Evolutionary conservation across 2,797 vertebrate species (phyloP).

Genomic region (Pseudopleuronectes americanus): DNA sequence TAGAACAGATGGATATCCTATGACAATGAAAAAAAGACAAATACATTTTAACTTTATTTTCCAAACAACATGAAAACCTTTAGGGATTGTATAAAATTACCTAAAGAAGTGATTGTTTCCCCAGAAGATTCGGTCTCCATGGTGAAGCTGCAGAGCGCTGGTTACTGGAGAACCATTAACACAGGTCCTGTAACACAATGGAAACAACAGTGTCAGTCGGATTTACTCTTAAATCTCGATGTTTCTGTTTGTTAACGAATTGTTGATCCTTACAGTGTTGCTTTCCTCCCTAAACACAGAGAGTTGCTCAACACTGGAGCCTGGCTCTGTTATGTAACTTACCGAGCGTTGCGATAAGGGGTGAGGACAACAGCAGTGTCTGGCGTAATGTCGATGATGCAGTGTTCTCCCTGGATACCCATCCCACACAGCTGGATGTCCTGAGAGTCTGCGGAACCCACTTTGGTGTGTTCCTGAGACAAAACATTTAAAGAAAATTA

Average conservation of each 20-base stretch:
- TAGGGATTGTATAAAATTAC: constrained; percentile 44
- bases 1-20: too few species aligned
- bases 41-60: not conserved
- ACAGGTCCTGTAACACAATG: constrained; percentile 85
- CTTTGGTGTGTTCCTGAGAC: constrained; percentile 75
- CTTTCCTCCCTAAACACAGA: not conserved
- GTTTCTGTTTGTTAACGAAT: not conserved
- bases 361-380: constrained; percentile 91
- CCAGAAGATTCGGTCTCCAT: constrained; percentile 97
- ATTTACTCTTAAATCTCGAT: not conserved
- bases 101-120: constrained; percentile 99
- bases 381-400: constrained; percentile 90
- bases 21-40: not conserved
- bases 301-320: too few species aligned
- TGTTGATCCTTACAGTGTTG: not conserved
- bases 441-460: constrained; percentile 95
- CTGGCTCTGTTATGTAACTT: constrained; percentile 37
- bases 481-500: not conserved
- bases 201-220: not conserved
- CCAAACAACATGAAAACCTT: constrained; percentile 1
- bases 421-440: constrained; percentile 98
- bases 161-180: constrained; percentile 92
- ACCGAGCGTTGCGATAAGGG: constrained; percentile 93
- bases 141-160: constrained; percentile 90
- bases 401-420: constrained; percentile 97